These are phyloP conservation scores for Burhinus oedicnemus DNA, from an alignment of 2,113 vertebrate genomes.

Conservation along the genomic window DNA sequence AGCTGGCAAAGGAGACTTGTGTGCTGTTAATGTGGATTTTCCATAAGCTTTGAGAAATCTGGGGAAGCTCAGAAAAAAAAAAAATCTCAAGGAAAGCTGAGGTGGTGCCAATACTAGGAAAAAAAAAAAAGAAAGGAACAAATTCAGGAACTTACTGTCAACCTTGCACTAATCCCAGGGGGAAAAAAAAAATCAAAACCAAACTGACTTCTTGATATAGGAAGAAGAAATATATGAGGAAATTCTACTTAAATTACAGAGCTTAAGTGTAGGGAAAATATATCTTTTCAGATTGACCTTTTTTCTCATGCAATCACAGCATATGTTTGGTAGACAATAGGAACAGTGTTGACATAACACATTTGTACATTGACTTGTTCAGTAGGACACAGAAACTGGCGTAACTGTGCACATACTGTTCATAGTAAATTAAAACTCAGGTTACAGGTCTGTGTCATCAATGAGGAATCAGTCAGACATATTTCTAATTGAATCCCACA, in stretches of 20 bases:
- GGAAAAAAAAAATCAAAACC: background rate
- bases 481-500: background rate
- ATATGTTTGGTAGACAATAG: background rate
- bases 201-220: background rate
- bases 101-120: background rate
- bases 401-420: background rate
- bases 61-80: slow-evolving; percentile 6
- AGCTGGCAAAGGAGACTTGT: slow-evolving; percentile 43
- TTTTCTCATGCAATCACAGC: background rate
- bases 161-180: background rate
- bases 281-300: background rate
- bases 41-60: slow-evolving; percentile 58
- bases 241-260: background rate
- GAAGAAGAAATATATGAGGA: background rate
- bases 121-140: slow-evolving; percentile 2
- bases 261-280: background rate
- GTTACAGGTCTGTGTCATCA: background rate
- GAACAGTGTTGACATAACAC: background rate
- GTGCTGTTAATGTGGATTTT: slow-evolving; percentile 59
- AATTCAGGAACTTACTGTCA: background rate
- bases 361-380: background rate
- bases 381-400: background rate
- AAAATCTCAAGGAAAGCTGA: slow-evolving; percentile 1
- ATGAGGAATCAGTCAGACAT: background rate
- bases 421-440: background rate